A percentile compares a stretch with the other conserved stretches of the same genome.
These are phyloP conservation scores for Hippocampus zosterae DNA, from an alignment of 2,113 vertebrate genomes.

Conservation along the genomic window DNA sequence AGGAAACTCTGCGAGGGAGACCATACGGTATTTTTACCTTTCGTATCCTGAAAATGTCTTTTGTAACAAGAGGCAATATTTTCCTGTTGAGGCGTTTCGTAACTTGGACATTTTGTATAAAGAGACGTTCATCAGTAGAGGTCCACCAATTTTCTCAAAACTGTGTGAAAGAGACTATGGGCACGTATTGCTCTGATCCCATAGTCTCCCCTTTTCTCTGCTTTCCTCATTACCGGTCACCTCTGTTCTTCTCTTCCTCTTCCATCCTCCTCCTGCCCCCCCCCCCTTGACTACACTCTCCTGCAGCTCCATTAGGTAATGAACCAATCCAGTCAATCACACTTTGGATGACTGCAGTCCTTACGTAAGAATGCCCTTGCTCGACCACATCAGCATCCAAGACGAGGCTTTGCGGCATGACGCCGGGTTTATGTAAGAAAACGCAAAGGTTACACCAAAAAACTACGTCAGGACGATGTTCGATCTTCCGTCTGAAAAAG, in stretches of 20 bases:
- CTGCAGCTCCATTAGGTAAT: conserved; percentile 64
- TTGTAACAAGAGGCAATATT: too few species aligned
- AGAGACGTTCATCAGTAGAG: too few species aligned
- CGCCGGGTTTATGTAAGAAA: conserved; percentile 39
- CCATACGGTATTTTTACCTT: too few species aligned
- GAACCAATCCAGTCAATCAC: conserved; percentile 56
- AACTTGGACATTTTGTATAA: too few species aligned
- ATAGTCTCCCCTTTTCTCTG: not conserved
- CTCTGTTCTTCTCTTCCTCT: conserved; percentile 4
- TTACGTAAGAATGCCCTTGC: conserved; percentile 43
- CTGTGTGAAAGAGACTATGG: not conserved
- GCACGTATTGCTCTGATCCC: not conserved
- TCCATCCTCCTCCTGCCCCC: conserved; percentile 5
- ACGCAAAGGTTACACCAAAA: conserved; percentile 4
- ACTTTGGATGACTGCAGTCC: conserved; percentile 38
- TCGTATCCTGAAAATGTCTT: too few species aligned
- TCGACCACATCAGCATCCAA: conserved; percentile 40
- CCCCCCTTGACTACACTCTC: not conserved
- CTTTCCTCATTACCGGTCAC: not conserved
- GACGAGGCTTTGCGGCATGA: conserved; percentile 39
- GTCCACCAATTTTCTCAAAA: not conserved
- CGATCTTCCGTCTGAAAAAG: conserved; percentile 14
- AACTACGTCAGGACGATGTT: conserved; percentile 6
- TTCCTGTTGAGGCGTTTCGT: too few species aligned
- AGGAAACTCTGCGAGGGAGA: too few species aligned